Conservation (phyloP, 2,888 invertebrate species). For the Cyclophora punctaria region DNA sequence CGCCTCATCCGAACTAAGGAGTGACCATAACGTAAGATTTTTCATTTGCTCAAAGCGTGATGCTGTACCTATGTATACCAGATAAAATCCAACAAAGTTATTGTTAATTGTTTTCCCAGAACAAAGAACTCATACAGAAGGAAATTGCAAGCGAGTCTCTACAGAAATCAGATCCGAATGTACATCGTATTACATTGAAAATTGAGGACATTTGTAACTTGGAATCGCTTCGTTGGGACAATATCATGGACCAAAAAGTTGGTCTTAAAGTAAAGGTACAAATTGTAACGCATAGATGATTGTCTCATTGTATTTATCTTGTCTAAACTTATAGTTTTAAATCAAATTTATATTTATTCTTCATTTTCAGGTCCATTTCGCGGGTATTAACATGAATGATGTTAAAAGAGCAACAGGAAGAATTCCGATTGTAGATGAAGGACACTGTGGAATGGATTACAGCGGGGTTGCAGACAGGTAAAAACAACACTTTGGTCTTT, state of each 20-base stretch:
- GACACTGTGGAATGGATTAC: slow-evolving; percentile 46
- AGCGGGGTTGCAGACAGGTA: slow-evolving; percentile 46
- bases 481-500: too few relatives aligned
- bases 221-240: background rate
- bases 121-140: background rate
- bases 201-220: background rate
- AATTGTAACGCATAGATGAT: slow-evolving; percentile 3
- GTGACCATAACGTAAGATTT: slow-evolving; percentile 19
- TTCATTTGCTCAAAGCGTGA: slow-evolving; percentile 11
- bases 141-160: background rate
- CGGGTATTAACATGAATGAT: slow-evolving; percentile 30
- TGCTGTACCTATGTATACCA: slow-evolving; percentile 3
- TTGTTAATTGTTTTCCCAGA: slow-evolving; percentile 7
- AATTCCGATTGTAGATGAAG: slow-evolving; percentile 8
- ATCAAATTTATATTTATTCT: background rate
- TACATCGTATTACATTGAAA: background rate
- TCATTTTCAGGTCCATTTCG: slow-evolving; percentile 33
- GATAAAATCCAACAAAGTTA: slow-evolving; percentile 2
- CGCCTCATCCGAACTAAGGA: slow-evolving; percentile 17
- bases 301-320: background rate
- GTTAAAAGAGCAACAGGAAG: slow-evolving; percentile 30
- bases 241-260: background rate
- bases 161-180: background rate
- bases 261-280: slow-evolving; percentile 8
- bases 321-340: slow-evolving; percentile 4